Evolutionary conservation across 2,888 invertebrate genomes (phyloP).

Genomic region (Chorisops tibialis): DNA sequence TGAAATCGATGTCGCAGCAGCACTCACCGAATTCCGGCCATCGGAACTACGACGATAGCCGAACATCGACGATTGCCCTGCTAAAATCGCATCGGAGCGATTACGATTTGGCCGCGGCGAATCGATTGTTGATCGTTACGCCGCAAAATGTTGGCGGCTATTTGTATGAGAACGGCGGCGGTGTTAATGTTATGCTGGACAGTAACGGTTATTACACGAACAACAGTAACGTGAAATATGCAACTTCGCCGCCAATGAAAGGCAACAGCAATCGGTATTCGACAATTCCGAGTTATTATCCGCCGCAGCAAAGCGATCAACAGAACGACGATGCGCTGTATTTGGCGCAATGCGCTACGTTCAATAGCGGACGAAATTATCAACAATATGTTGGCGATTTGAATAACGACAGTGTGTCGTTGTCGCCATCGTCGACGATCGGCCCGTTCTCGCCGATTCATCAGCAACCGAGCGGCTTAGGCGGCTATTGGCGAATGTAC

Average conservation of each 20-base stretch:
- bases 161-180: no score
- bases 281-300: not conserved
- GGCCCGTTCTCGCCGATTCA: not conserved
- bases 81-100: no score
- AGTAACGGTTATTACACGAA: no score
- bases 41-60: no score
- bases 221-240: no score
- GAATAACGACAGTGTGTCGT: not conserved
- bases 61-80: no score
- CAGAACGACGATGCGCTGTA: not conserved
- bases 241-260: no score
- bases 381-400: not conserved
- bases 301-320: not conserved
- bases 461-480: conserved; percentile 31
- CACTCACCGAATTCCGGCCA: not conserved
- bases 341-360: not conserved
- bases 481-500: conserved; percentile 36
- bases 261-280: no score
- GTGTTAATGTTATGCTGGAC: no score
- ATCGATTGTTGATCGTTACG: no score
- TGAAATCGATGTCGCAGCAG: conserved; percentile 12
- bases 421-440: not conserved
- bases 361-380: not conserved
- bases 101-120: no score
- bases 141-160: no score